phyloP scores from a whole-genome alignment of 2,888 invertebrate species.

The Chrysomela aeneicollis region DNA sequence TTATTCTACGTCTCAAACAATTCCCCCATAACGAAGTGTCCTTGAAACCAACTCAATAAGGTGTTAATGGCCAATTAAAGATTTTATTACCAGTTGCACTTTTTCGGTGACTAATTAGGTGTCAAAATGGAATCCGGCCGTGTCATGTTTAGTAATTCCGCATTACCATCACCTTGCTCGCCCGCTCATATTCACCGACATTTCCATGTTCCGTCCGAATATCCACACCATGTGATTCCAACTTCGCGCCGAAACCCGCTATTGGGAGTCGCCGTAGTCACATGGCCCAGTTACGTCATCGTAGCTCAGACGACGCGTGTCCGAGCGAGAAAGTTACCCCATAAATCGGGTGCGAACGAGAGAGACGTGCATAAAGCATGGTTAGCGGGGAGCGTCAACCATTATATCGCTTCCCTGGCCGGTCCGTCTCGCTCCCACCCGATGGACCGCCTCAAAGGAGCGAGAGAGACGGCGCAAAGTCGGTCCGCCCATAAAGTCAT shows the following conservation, averaged over 20 bases:
- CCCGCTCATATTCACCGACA: conserved; percentile 9
- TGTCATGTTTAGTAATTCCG: conserved; percentile 40
- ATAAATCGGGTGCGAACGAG: conserved; percentile 62
- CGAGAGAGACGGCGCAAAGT: conserved; percentile 60
- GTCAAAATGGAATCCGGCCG: conserved; percentile 46
- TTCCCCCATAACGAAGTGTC: conserved; percentile 36
- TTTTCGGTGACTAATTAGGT: conserved; percentile 48
- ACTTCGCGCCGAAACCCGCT: conserved; percentile 60
- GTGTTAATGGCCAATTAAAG: conserved; percentile 49
- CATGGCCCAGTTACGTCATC: conserved; percentile 61
- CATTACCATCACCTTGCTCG: conserved; percentile 25
- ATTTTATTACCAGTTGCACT: conserved; percentile 40
- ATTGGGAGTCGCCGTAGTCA: conserved; percentile 59
- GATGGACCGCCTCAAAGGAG: conserved; percentile 30
- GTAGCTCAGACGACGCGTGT: conserved; percentile 57
- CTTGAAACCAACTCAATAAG: conserved; percentile 44
- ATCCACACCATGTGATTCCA: conserved; percentile 50
- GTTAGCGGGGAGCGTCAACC: conserved; percentile 64
- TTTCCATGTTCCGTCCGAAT: conserved; percentile 12
- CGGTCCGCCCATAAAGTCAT: conserved; percentile 63
- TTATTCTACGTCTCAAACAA: conserved; percentile 37
- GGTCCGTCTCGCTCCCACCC: conserved; percentile 49
- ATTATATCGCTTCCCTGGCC: conserved; percentile 61
- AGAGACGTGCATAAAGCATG: conserved; percentile 64
- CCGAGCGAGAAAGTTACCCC: conserved; percentile 61